Evolutionary conservation across 2,113 vertebrate genomes (phyloP).

Genomic region (Ciconia stormi): DNA sequence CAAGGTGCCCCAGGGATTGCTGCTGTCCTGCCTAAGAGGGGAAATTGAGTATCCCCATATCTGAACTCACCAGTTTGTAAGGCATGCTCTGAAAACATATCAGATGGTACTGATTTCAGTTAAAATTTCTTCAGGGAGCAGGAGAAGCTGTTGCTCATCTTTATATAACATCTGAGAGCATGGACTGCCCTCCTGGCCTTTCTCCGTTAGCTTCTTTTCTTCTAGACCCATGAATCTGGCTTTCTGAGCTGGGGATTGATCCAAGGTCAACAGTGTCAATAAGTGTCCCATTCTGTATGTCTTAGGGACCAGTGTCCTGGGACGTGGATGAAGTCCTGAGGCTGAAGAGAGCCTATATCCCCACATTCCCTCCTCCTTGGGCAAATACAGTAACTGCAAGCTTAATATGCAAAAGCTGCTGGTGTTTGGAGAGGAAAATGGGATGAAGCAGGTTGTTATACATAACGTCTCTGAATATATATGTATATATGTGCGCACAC

Average conservation of each 20-base stretch:
- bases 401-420: neutral
- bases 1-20: neutral
- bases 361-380: neutral
- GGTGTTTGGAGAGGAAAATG: neutral
- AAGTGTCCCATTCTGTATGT: neutral
- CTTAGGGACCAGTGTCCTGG: neutral
- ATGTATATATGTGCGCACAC: neutral
- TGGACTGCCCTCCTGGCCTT: neutral
- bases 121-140: neutral
- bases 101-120: neutral
- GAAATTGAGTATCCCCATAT: neutral
- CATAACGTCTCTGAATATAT: neutral
- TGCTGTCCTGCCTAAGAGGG: neutral
- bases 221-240: neutral
- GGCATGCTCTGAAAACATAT: neutral
- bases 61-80: neutral
- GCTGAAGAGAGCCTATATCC: neutral
- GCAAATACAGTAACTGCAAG: neutral
- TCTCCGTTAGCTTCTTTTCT: neutral
- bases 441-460: neutral
- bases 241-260: neutral
- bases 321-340: neutral
- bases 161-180: neutral
- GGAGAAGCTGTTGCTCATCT: neutral
- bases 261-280: neutral